Evolutionary conservation across 2,113 vertebrate genomes (phyloP).

Genomic region (Dicaeum eximium): DNA sequence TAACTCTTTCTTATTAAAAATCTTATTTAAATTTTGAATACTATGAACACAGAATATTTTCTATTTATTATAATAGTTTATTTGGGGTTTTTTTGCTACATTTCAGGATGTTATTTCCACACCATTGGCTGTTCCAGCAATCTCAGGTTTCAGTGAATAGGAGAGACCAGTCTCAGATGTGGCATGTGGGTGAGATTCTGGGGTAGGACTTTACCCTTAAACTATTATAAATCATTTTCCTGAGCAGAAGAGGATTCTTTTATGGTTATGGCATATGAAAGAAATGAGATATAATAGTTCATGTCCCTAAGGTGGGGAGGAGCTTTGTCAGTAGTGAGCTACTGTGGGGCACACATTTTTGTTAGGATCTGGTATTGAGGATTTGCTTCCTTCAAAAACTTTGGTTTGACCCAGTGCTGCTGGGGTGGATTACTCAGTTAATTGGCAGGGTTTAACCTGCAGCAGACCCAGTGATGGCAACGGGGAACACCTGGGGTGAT

Average conservation of each 20-base stretch:
- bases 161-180: background rate
- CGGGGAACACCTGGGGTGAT: background rate
- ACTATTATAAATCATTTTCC: background rate
- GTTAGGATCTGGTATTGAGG: no score
- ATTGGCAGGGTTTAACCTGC: background rate
- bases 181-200: fast-evolving
- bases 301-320: no score
- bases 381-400: background rate
- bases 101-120: background rate
- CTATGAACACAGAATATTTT: background rate
- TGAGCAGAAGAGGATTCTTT: background rate
- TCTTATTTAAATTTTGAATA: background rate
- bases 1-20: background rate
- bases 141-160: background rate
- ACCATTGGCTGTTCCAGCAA: background rate
- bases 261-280: no score
- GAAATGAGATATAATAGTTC: no score
- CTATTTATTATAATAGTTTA: background rate
- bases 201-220: background rate
- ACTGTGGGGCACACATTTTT: fast-evolving
- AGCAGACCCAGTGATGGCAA: background rate
- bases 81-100: background rate
- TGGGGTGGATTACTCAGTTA: fast-evolving
- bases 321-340: background rate
- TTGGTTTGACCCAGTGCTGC: background rate